Evolutionary conservation across 2,113 vertebrate species (phyloP).

Genomic region (Myocastor coypus): DNA sequence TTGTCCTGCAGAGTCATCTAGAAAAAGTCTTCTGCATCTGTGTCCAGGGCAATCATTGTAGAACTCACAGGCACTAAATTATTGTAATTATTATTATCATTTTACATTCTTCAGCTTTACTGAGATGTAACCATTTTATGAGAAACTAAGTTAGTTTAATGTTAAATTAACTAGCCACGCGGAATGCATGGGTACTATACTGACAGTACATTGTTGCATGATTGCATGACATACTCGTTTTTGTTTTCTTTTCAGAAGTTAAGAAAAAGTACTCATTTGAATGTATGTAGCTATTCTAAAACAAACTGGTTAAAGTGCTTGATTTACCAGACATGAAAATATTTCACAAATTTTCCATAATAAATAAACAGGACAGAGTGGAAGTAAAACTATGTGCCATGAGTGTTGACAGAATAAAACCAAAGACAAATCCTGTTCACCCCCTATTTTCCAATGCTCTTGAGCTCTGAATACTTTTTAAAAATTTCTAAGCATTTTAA

Average conservation of each 20-base stretch:
- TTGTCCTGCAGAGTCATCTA: background rate
- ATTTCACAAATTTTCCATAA: background rate
- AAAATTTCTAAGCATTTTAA: background rate
- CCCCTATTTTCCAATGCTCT: background rate
- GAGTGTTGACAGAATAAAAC: background rate
- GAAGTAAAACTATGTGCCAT: background rate
- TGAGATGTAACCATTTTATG: too few species aligned
- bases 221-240: background rate
- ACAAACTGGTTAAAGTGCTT: background rate
- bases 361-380: background rate
- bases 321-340: background rate
- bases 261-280: background rate
- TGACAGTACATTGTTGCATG: background rate
- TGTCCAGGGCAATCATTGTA: accelerated
- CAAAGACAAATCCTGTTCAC: background rate
- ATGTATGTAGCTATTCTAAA: background rate
- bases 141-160: background rate
- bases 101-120: too few species aligned
- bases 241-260: background rate
- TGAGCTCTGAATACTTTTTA: background rate
- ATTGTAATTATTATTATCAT: too few species aligned
- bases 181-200: background rate
- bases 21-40: background rate
- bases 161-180: background rate
- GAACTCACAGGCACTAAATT: background rate